phyloP scores from a whole-genome alignment of 2,888 invertebrate species.

The Spisula subtruncata region DNA sequence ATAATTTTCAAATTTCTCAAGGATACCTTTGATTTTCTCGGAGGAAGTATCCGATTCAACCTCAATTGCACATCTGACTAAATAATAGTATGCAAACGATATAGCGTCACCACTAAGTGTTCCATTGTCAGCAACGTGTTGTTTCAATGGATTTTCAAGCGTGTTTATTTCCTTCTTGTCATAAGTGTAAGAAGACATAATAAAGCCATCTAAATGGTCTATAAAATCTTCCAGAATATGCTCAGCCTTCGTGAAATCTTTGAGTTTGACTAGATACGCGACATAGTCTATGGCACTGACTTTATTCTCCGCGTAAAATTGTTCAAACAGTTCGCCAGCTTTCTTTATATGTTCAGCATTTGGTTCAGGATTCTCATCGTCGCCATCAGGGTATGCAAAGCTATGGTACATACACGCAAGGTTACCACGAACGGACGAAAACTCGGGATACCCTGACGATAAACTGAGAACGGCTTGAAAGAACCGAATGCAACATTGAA shows the following conservation, averaged over 20 bases:
- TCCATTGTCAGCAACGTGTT: slow-evolving; percentile 35
- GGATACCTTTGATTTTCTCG: neutral
- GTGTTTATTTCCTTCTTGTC: slow-evolving; percentile 20
- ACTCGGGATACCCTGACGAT: slow-evolving; percentile 45
- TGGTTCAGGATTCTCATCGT: neutral
- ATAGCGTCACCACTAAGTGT: slow-evolving; percentile 41
- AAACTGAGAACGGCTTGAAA: slow-evolving; percentile 43
- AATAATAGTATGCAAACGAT: slow-evolving; percentile 48
- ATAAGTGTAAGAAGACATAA: neutral
- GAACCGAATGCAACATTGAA: slow-evolving; percentile 11
- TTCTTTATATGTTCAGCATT: slow-evolving; percentile 13
- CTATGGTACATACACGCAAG: slow-evolving; percentile 49
- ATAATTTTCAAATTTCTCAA: slow-evolving; percentile 29
- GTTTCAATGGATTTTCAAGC: slow-evolving; percentile 34
- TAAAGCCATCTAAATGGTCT: neutral
- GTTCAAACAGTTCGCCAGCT: slow-evolving; percentile 39
- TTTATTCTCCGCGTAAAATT: slow-evolving; percentile 34
- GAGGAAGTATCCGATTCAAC: neutral
- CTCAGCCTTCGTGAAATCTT: slow-evolving; percentile 28
- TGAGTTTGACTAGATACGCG: slow-evolving; percentile 35
- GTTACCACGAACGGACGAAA: slow-evolving; percentile 10
- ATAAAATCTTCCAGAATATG: slow-evolving; percentile 29
- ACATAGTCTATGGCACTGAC: slow-evolving; percentile 43
- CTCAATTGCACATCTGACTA: slow-evolving; percentile 18
- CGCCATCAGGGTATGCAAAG: slow-evolving; percentile 10